These are phyloP conservation scores for Galago senegalensis DNA, from an alignment of 2,797 vertebrate species.

Conservation along the genomic window DNA sequence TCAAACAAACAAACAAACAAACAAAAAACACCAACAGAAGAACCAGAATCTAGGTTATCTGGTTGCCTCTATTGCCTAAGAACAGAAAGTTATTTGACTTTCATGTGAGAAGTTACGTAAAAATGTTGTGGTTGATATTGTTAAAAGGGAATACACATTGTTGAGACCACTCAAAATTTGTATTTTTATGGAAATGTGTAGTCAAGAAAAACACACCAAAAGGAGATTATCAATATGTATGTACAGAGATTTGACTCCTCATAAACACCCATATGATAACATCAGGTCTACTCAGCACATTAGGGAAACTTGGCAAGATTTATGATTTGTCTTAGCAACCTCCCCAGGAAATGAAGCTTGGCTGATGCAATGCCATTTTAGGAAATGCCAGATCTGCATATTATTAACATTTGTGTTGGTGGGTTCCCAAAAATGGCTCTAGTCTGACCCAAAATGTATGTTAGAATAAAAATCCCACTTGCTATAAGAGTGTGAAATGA, in stretches of 20 bases:
- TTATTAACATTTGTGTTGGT: conserved; percentile 86
- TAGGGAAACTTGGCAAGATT: conserved; percentile 82
- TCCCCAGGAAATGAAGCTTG: conserved; percentile 83
- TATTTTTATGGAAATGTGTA: conserved; percentile 78
- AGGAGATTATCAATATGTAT: conserved; percentile 80
- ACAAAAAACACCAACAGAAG: not conserved
- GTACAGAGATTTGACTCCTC: conserved; percentile 77
- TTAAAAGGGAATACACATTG: conserved; percentile 31
- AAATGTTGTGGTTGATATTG: conserved; percentile 57
- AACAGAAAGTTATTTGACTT: conserved; percentile 8
- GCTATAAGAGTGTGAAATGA: conserved; percentile 68
- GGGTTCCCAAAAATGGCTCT: conserved; percentile 78
- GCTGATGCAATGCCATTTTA: conserved; percentile 74
- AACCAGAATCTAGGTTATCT: not conserved
- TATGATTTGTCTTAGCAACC: conserved; percentile 82
- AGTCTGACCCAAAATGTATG: conserved; percentile 71
- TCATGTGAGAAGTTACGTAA: conserved; percentile 45
- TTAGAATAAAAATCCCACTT: conserved; percentile 69
- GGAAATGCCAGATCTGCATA: conserved; percentile 84
- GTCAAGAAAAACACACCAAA: conserved; percentile 64
- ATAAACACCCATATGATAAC: conserved; percentile 80
- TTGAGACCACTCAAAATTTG: conserved; percentile 47
- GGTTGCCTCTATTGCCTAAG: not conserved
- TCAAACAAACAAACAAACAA: no score
- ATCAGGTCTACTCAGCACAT: conserved; percentile 81